Evolutionary conservation across 2,113 vertebrate genomes (phyloP).

Genomic region (Microcebus tavaratra): DNA sequence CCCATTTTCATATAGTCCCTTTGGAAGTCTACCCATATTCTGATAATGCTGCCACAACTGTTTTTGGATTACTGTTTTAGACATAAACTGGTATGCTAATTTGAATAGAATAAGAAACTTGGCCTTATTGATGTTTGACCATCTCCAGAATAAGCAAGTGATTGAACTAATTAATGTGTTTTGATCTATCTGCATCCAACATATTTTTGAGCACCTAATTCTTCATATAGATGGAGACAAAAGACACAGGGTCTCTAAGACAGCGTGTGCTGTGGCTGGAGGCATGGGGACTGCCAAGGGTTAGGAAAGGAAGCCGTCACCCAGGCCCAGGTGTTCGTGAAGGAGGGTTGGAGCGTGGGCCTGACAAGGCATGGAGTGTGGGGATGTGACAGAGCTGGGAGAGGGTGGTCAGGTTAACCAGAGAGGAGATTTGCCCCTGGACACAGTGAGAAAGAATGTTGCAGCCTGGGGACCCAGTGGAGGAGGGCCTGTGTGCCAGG

Average conservation of each 20-base stretch:
- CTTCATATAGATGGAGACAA: neutral
- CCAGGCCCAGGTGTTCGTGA: neutral
- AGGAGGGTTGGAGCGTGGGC: accelerated
- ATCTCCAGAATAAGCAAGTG: neutral
- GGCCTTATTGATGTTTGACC: neutral
- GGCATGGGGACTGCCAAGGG: neutral
- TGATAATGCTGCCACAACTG: neutral
- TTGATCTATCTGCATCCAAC: neutral
- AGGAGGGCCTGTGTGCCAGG: neutral
- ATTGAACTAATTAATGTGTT: neutral
- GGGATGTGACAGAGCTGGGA: neutral
- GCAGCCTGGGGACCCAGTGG: neutral
- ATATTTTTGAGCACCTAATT: neutral
- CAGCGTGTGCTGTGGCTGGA: neutral
- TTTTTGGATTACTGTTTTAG: neutral
- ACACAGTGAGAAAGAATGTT: neutral
- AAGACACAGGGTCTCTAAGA: neutral
- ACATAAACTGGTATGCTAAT: neutral
- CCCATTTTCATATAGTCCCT: neutral
- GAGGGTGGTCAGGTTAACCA: neutral
- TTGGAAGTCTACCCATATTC: neutral
- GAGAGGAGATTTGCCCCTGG: neutral
- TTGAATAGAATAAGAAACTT: neutral
- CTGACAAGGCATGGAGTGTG: neutral
- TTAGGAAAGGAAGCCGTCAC: neutral